These are phyloP conservation scores for Sarcophaga peregrina DNA, from an alignment of 1,140 invertebrate genomes.

Conservation along the genomic window DNA sequence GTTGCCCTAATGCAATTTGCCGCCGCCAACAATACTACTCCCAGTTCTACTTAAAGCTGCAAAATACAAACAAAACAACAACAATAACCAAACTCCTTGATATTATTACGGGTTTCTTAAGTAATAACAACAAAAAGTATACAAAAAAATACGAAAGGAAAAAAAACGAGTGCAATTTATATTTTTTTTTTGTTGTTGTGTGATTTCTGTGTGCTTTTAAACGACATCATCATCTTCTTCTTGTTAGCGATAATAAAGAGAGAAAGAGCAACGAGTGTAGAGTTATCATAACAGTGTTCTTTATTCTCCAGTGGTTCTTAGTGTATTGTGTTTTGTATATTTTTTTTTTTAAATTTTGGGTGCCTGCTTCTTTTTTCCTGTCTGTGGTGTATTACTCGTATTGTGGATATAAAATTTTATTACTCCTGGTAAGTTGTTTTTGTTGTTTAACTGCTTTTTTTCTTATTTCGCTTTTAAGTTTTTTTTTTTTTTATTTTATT, in stretches of 20 bases:
- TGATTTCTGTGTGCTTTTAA: no score
- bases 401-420: constrained; percentile 42
- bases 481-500: background rate
- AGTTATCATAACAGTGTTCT: background rate
- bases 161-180: no score
- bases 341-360: background rate
- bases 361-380: background rate
- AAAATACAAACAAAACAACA: background rate
- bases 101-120: background rate
- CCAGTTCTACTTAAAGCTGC: background rate
- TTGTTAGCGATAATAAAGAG: no score
- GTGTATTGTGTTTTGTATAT: background rate
- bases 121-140: background rate
- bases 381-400: background rate
- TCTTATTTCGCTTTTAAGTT: no score
- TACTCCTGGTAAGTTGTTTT: constrained; percentile 28
- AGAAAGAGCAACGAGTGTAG: no score
- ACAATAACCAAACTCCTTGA: background rate
- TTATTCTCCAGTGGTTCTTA: background rate
- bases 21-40: background rate
- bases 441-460: no score
- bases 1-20: no score
- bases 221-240: no score
- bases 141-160: no score
- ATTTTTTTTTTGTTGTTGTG: no score